Evolutionary conservation across 2,113 vertebrate species (phyloP).

Genomic region (Boulengeromyrus knoepffleri): DNA sequence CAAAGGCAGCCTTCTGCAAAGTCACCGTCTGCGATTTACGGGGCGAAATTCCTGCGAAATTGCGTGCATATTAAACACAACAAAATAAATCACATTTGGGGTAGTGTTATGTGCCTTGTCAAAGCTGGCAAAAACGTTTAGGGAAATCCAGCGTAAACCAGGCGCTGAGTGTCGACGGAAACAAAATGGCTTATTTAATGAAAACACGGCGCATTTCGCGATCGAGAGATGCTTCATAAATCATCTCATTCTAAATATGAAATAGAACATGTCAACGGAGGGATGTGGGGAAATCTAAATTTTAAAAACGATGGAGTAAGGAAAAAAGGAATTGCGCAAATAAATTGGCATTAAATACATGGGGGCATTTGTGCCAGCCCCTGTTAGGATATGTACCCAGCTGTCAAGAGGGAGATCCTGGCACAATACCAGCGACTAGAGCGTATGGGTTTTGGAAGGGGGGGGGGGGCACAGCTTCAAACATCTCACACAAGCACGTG

Average conservation of each 20-base stretch:
- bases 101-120: conserved; percentile 5
- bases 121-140: conserved; percentile 5
- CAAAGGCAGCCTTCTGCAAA: conserved; percentile 32
- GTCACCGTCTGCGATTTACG: not conserved
- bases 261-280: not conserved
- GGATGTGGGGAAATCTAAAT: not conserved
- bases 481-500: not conserved
- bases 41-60: conserved; percentile 7
- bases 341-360: not conserved
- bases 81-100: conserved; percentile 12
- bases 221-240: not conserved
- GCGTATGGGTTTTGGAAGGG: not conserved
- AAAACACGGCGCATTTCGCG: not conserved
- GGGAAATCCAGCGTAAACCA: not conserved
- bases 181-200: conserved; percentile 1
- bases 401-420: not conserved
- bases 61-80: conserved; percentile 9
- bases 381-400: not conserved
- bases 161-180: not conserved
- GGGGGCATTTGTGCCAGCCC: not conserved
- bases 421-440: not conserved
- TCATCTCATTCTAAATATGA: not conserved
- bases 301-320: not conserved
- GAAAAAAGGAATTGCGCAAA: not conserved
- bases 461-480: not conserved